Conservation (phyloP, 2,888 invertebrate species). For the Mystacides longicornis region DNA sequence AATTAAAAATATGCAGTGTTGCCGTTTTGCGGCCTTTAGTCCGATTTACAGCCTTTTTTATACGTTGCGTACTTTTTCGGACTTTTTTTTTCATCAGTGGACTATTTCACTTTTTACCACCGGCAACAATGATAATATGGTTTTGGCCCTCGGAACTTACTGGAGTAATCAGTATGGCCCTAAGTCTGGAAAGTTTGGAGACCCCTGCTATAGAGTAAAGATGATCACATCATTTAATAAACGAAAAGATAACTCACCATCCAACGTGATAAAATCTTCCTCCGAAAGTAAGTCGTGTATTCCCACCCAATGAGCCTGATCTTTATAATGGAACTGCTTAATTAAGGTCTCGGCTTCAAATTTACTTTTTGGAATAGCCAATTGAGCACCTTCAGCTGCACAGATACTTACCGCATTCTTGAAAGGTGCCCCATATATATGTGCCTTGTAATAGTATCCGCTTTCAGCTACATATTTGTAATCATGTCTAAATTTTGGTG, state of each 20-base stretch:
- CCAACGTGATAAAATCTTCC: slow-evolving; percentile 14
- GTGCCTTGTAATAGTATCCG: slow-evolving; percentile 8
- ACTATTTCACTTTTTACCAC: too few relatives aligned
- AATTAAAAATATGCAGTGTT: too few relatives aligned
- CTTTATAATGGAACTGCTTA: not conserved
- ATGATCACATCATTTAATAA: too few relatives aligned
- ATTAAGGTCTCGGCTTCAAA: not conserved
- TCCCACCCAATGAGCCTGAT: not conserved
- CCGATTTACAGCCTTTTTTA: too few relatives aligned
- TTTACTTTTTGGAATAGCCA: slow-evolving; percentile 11
- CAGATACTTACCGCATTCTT: slow-evolving; percentile 11
- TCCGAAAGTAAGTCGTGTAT: slow-evolving; percentile 18
- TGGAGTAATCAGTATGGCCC: too few relatives aligned
- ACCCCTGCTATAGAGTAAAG: too few relatives aligned
- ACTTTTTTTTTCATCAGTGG: too few relatives aligned
- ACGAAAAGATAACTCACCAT: slow-evolving; percentile 15
- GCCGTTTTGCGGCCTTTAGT: too few relatives aligned
- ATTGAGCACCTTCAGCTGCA: slow-evolving; percentile 11
- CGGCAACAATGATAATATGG: too few relatives aligned
- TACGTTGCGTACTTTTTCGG: too few relatives aligned
- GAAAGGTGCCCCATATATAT: slow-evolving; percentile 5
- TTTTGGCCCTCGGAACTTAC: too few relatives aligned
- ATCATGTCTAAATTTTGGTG: not conserved
- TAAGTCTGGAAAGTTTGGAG: too few relatives aligned
- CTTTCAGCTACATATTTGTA: not conserved